These are phyloP conservation scores for Catharus fuscescens DNA, from an alignment of 2,113 vertebrate genomes.

Conservation along the genomic window DNA sequence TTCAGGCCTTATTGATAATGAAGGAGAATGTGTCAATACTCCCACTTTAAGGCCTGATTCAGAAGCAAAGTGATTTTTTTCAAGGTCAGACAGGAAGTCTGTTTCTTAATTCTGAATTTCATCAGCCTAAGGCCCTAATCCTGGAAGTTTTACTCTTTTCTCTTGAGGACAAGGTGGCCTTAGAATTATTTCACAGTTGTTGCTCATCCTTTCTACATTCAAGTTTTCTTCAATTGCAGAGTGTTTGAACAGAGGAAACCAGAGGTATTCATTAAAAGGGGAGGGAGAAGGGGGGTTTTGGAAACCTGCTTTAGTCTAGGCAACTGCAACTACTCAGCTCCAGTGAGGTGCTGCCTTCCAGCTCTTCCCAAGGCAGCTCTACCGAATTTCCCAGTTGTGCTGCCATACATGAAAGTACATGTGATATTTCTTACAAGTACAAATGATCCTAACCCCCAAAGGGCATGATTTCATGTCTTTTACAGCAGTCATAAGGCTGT, in stretches of 20 bases:
- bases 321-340: neutral
- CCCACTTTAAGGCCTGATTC: neutral
- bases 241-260: neutral
- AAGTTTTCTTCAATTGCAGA: neutral
- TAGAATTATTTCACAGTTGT: neutral
- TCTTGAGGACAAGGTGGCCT: neutral
- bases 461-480: neutral
- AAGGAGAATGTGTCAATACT: slow-evolving; percentile 1
- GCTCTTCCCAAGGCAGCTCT: neutral
- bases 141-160: neutral
- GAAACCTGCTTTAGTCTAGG: neutral
- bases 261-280: neutral
- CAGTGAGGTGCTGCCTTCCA: neutral
- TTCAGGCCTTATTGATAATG: neutral
- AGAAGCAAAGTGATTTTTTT: neutral
- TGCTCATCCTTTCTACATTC: neutral
- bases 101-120: neutral
- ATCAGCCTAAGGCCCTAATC: neutral
- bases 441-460: neutral
- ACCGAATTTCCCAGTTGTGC: neutral
- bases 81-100: slow-evolving; percentile 1
- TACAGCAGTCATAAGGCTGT: neutral
- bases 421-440: neutral
- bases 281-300: neutral
- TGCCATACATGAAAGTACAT: accelerated